These are phyloP conservation scores for Dasypus novemcinctus DNA, from an alignment of 2,113 vertebrate genomes.

Conservation along the genomic window DNA sequence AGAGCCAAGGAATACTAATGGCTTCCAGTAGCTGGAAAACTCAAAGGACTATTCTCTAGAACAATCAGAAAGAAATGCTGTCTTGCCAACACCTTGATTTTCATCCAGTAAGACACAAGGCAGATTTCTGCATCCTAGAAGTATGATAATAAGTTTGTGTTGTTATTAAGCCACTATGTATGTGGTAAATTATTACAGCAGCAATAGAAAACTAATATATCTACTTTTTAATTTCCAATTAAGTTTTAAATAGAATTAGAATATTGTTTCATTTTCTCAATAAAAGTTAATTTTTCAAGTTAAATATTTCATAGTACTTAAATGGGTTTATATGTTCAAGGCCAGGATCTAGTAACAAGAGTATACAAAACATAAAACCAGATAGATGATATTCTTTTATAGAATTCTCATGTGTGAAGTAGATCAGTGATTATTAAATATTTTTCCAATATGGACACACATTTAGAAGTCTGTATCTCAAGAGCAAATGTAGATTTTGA, in stretches of 20 bases:
- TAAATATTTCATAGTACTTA: conserved; percentile 2
- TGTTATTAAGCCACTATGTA: neutral
- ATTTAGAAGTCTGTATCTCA: neutral
- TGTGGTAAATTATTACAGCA: neutral
- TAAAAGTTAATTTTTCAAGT: neutral
- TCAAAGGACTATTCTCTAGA: neutral
- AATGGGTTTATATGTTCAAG: neutral
- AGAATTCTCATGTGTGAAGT: neutral
- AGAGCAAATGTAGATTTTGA: neutral
- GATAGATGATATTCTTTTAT: neutral
- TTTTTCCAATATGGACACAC: neutral
- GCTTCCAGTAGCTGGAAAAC: neutral
- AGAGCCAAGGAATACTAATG: neutral
- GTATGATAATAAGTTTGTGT: neutral
- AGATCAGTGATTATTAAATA: neutral
- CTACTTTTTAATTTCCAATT: neutral
- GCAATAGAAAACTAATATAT: neutral
- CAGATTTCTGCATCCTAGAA: neutral
- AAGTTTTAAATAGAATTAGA: neutral
- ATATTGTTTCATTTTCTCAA: neutral
- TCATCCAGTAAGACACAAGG: neutral
- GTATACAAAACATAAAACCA: neutral
- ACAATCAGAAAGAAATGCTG: neutral
- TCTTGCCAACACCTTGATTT: neutral
- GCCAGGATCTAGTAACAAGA: neutral